These are phyloP conservation scores for Xenopus laevis DNA, from an alignment of 2,113 vertebrate genomes.

Conservation along the genomic window DNA sequence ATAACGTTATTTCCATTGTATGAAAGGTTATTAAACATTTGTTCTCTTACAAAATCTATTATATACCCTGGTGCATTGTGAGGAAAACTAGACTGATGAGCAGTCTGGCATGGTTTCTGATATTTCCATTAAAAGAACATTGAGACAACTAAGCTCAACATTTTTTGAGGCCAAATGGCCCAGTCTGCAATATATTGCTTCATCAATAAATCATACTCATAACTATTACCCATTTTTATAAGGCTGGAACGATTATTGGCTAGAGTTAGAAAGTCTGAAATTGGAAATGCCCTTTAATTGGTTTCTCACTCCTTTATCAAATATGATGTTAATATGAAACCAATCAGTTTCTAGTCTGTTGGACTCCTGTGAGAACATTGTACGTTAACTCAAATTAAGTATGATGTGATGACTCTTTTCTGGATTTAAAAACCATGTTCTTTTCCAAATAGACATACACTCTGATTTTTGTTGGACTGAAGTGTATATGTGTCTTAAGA, in stretches of 20 bases:
- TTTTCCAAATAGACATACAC: conserved; percentile 42
- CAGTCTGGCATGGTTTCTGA: too few relatives aligned
- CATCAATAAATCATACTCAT: conserved; percentile 31
- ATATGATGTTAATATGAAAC: conserved; percentile 6
- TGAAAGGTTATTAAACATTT: too few relatives aligned
- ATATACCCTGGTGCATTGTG: too few relatives aligned
- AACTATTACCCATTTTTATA: conserved; percentile 4
- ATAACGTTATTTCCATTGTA: too few relatives aligned
- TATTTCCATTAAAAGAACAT: too few relatives aligned
- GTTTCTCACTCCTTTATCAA: conserved; percentile 20
- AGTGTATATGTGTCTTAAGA: conserved; percentile 5
- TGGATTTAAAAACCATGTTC: conserved; percentile 28
- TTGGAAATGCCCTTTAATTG: not conserved
- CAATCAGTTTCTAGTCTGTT: conserved; percentile 9
- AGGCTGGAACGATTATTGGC: conserved; percentile 12
- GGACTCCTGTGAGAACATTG: conserved; percentile 28
- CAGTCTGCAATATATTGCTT: conserved; percentile 9
- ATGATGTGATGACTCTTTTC: conserved; percentile 42
- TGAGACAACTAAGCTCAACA: too few relatives aligned
- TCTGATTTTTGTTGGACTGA: not conserved
- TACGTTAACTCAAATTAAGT: conserved; percentile 41
- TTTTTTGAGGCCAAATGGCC: conserved; percentile 12
- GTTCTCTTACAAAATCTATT: too few relatives aligned
- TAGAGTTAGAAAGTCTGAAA: not conserved
- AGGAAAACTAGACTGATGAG: too few relatives aligned